Base-by-base conservation (phyloP, 2,888 invertebrate genomes). In the Drosophila mulleri region DNA sequence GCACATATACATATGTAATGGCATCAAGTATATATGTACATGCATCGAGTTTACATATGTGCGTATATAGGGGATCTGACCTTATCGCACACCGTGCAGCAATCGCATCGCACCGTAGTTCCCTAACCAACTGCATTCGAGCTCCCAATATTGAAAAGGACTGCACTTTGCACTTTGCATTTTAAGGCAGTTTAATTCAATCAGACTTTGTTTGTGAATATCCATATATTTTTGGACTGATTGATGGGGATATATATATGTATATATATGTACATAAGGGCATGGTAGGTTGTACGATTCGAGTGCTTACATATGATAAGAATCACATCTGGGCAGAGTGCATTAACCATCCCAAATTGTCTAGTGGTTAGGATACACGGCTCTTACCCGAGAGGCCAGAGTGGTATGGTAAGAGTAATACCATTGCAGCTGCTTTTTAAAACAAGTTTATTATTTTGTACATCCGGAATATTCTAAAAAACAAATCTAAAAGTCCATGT, bases 311-410 rank as follows among this genome's bases (percentile, higher is more conserved):
- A 29, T n/a, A 14, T 32, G 26, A 48, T 62, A 69, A 62, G 3
- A 23, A 16, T 14, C 16, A 18, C 12, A 45, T 32, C n/a, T 45
- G 58, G 18, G 18, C 6, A 1, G 2, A 29, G 29, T 29, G 8
- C 18, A 32, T 0, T 39, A 75, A 54, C 48, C 52, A 74, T 88
- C 83, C 88, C 83, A 88, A 88, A 84, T 84, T 85, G 83, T 84
- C 85, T 84, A 84, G 85, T 88, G 88, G 88, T 84, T 83, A 87
- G 83, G 87, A 83, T 87, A 83, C 86, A 86, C 83, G 83, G 82
- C 82, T 83, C 83, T 83, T 86, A 83, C 83, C 86, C 82, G 86
- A 83, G 86, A 85, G 81, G 82, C 86, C 82, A 85, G 85, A 80
- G 83, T 85, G 83, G 86, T 83, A 80, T 85, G 86, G 83, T 83